Evolutionary conservation across 2,888 invertebrate species (phyloP), one percentile per base, ranked within the genome.

Genomic region (Apotomis turbidana): DNA sequence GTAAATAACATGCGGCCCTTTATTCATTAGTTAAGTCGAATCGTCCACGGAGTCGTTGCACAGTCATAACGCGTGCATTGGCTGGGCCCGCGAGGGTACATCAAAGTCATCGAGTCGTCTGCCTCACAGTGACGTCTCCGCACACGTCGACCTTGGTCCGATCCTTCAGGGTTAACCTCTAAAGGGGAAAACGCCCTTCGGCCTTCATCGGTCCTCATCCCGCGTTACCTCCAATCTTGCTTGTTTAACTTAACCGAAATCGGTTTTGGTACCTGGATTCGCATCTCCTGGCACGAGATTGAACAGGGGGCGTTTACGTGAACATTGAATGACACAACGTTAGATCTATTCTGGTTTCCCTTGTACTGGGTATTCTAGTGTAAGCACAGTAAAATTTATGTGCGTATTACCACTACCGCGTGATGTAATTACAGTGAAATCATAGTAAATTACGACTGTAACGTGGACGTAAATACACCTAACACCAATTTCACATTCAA

Each of bases 51-150:
- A 75, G 69, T 72, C 74, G 68, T 69, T 62, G 70, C 66, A 81
- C 80, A 83, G 81, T 81, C 81, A 83, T 86, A 87, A 86, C 78
- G 83, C 86, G 88, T 85, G 85, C 88, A 85, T 85, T 86, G 87
- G 83, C 86, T 85, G 84, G 82, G 83, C 81, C 81, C 80, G 83
- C 78, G 84, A 87, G 87, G 88, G 85, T 89, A 86, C 84, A 82
- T 83, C 87, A 89, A 89, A 88, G 89, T 89, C 89, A 88, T 81
- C 84, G 85, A 87, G 87, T 86, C 87, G 85, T 86, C 85, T 86
- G 83, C 84, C 84, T 85, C 82, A 83, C 86, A 85, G 86, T 87
- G 86, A 84, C 89, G 84, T 81, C 84, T 83, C 83, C 81, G 84
- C 85, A 85, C 87, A 80, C 81, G 88, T 84, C 85, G 88, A 88